Base-by-base conservation (phyloP, 2,113 vertebrate species). In the Marcusenius ussheri region DNA sequence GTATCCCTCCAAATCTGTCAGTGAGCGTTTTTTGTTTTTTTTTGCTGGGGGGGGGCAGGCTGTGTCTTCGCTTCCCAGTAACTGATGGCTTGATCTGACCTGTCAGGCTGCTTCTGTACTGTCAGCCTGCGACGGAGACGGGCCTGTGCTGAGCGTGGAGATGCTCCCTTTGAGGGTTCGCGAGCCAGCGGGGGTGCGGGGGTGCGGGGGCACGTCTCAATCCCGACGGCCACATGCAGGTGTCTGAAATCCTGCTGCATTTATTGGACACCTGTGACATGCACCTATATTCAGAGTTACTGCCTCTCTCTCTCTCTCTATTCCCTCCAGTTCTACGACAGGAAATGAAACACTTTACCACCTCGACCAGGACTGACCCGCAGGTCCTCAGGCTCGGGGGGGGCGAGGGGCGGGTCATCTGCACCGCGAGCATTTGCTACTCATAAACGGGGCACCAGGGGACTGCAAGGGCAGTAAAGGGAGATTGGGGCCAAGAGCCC, bases 311-410 rank as follows among this genome's bases (percentile, higher is more conserved):
- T 91, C 39, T 88, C 47, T 17, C 31, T 94, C 92, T 50, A 17
- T 31, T 77, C 47, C n/a, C 47, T 94, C 93, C 92, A 92, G 92
- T 92, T 93, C 91, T 92, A 92, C 15, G 6, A 92, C 94, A 95
- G 95, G 95, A 96, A 96, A 96, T 96, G 95, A 96, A 96, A 96
- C 96, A 96, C 95, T 95, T 92, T 15, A 93, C 92, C 91, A 92
- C 91, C 91, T 91, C 92, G 91, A 92, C 89, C 88, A 93, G 92
- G 92, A 93, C 92, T 89, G 24, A 91, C 89, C 15, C 27, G 11
- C 66, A 92, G 91, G 93, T 89, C 92, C 94, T 92, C 90, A 91
- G 93, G 92, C 91, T 89, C 17, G 0, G 90, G 92, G 90, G 88
- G 77, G 83, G 17, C 3, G 3, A 10, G 45, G 47, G 47, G 47